A percentile compares a stretch with the other conserved stretches of the same genome.
Conservation (phyloP, 2,888 invertebrate genomes). For the Alentia gelatinosa region DNA sequence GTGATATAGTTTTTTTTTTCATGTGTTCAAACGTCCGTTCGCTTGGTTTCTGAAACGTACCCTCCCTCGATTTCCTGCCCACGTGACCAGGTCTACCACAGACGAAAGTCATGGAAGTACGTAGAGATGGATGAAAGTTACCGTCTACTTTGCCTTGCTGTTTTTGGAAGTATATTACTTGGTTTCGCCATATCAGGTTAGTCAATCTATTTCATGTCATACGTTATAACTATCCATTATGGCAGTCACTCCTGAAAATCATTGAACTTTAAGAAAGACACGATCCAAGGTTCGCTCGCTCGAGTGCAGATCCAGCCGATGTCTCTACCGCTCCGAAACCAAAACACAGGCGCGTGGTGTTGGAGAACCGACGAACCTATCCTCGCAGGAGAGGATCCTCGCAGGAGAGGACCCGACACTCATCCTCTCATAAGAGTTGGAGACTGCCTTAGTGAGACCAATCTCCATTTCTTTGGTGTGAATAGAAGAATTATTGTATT, state of each 20-base stretch:
- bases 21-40: too few relatives aligned
- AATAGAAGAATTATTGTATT: too few relatives aligned
- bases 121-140: not conserved
- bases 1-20: too few relatives aligned
- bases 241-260: not conserved
- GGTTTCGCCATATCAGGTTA: not conserved
- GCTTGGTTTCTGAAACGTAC: too few relatives aligned
- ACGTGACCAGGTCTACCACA: not conserved
- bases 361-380: too few relatives aligned
- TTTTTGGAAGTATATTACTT: not conserved
- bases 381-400: too few relatives aligned
- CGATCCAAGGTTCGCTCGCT: not conserved
- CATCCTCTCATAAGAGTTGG: too few relatives aligned
- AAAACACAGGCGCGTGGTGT: not conserved
- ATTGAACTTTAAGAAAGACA: not conserved
- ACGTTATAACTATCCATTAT: too few relatives aligned
- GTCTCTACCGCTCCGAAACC: not conserved
- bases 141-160: not conserved
- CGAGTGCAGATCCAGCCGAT: not conserved
- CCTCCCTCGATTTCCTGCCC: not conserved
- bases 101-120: constrained; percentile 26
- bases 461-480: too few relatives aligned
- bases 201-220: not conserved
- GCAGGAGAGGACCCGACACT: too few relatives aligned
- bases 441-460: too few relatives aligned